These are phyloP conservation scores for Rhagonycha lutea DNA, from an alignment of 2,888 invertebrate genomes.

Conservation along the genomic window DNA sequence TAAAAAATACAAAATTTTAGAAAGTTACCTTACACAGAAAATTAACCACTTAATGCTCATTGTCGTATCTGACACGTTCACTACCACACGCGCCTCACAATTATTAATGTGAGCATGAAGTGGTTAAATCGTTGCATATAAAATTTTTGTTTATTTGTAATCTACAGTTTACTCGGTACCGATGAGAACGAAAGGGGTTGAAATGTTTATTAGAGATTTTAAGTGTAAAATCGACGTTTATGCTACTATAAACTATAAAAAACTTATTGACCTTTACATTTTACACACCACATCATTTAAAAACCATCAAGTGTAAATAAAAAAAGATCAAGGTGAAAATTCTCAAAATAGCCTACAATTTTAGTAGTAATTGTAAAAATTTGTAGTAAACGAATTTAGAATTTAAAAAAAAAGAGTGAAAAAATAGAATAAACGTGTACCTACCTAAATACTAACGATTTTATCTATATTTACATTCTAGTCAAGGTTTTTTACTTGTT, in stretches of 20 bases:
- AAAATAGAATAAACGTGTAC: not conserved
- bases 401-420: not conserved
- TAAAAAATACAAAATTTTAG: not conserved
- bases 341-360: not conserved
- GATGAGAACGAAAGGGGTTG: not conserved
- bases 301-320: not conserved
- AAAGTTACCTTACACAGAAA: not conserved
- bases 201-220: not conserved
- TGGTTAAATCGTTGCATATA: no score
- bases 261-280: not conserved
- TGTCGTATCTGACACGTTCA: no score
- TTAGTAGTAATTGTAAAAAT: not conserved
- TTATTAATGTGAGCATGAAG: no score
- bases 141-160: no score
- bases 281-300: not conserved
- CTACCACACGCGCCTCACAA: no score
- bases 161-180: not conserved
- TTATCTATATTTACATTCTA: constrained; percentile 1
- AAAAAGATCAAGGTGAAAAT: not conserved
- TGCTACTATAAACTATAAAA: not conserved
- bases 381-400: not conserved
- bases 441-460: not conserved
- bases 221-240: not conserved
- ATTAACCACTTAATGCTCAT: no score
- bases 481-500: not conserved